Conservation (phyloP, 2,797 vertebrate genomes). For the Helostoma temminkii region DNA sequence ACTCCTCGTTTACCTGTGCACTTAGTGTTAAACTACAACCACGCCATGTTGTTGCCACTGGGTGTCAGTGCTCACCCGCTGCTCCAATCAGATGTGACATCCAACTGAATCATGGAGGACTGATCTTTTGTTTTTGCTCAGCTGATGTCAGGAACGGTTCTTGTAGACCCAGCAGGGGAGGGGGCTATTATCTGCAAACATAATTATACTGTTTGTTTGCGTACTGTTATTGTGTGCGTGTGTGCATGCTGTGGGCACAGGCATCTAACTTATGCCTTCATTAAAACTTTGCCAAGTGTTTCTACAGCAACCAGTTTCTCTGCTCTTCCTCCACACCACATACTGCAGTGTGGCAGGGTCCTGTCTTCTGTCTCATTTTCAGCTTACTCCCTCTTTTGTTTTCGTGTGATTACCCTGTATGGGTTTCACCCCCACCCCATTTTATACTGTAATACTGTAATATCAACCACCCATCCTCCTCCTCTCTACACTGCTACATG, state of each 20-base stretch:
- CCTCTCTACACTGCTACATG: slow-evolving; percentile 58
- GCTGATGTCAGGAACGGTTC: slow-evolving; percentile 46
- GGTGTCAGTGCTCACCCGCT: slow-evolving; percentile 64
- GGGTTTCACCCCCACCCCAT: neutral
- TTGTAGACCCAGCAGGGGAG: slow-evolving; percentile 52
- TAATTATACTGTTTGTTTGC: slow-evolving; percentile 68
- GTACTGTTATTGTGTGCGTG: slow-evolving; percentile 40
- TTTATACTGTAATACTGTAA: slow-evolving; percentile 44
- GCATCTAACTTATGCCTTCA: slow-evolving; percentile 72
- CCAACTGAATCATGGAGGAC: slow-evolving; percentile 21
- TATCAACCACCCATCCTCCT: slow-evolving; percentile 45
- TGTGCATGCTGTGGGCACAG: slow-evolving; percentile 51
- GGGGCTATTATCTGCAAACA: slow-evolving; percentile 68
- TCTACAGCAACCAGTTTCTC: slow-evolving; percentile 77
- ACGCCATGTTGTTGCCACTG: slow-evolving; percentile 38
- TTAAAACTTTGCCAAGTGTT: slow-evolving; percentile 82
- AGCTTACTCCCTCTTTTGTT: slow-evolving; percentile 20
- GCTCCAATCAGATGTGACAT: slow-evolving; percentile 21
- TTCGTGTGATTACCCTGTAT: slow-evolving; percentile 8
- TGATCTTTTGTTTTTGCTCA: slow-evolving; percentile 49
- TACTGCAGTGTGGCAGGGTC: slow-evolving; percentile 25
- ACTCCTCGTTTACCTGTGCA: neutral
- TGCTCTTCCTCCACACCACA: slow-evolving; percentile 43
- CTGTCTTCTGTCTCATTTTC: slow-evolving; percentile 9
- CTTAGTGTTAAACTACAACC: neutral